Conservation (phyloP, 1,140 invertebrate species). For the Melanaphis sacchari region DNA sequence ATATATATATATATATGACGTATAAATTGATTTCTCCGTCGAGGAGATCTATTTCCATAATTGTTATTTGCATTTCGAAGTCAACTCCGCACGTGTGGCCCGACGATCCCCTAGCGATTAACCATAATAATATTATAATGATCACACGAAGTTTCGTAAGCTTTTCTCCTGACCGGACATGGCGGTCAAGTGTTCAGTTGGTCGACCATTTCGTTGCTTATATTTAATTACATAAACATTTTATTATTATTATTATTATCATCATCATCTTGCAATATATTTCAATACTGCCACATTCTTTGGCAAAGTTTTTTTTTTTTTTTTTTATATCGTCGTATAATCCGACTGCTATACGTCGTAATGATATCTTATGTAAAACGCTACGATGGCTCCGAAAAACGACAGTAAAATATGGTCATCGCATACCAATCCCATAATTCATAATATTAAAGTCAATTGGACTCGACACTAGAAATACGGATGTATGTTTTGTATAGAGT, state of each 20-base stretch:
- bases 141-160: not conserved
- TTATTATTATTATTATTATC: not conserved
- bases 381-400: not conserved
- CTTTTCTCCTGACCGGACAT: not conserved
- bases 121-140: slow-evolving; percentile 11
- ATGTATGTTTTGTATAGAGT: not conserved
- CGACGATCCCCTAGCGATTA: not conserved
- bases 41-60: slow-evolving; percentile 1
- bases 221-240: not conserved
- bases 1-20: too few species aligned
- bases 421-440: not conserved
- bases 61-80: not conserved
- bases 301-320: not conserved
- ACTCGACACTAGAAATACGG: not conserved
- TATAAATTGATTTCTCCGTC: not conserved
- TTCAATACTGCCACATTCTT: not conserved
- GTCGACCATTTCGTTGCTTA: not conserved
- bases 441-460: not conserved
- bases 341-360: not conserved
- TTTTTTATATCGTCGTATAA: too few species aligned
- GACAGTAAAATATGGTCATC: not conserved
- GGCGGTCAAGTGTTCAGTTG: not conserved
- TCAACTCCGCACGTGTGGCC: not conserved
- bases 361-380: not conserved
- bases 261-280: not conserved